Base-by-base conservation (phyloP, 92 coral and sea anemone species). In the Diadumene lineata region DNA sequence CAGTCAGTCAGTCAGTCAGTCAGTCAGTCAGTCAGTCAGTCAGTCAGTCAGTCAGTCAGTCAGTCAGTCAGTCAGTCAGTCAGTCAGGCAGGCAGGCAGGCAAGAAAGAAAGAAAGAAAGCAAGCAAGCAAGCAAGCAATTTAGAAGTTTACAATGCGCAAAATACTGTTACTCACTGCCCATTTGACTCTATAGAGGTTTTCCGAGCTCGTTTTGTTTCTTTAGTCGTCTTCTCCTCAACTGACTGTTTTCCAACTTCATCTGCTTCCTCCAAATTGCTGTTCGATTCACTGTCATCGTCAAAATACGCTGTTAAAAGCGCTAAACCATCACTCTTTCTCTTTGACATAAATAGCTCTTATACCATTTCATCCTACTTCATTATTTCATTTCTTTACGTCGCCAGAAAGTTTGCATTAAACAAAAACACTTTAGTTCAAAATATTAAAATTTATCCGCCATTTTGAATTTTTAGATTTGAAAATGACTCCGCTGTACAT, bases 281-380 rank as follows among this genome's bases (percentile, higher is more conserved):
- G 30, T 69, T 61, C 60, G 75, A 50, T 11, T 72, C 76, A 29
- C 56, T 66, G 21, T 72, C 67, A 31, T 72, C 53, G 33, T 72
- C 55, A 23, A 56, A 32, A 34, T 72, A 72, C 32, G 77, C 56
- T 21, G 33, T 43, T 25, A 72, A 34, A 21, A 56, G 77, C 10
- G 77, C 66, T 61, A 72, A 44, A 34, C 31, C 77, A 33, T 31
- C 66, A 32, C 16, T 21, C 50, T 72, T 72, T 34, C 77, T 72
- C 56, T 72, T 72, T 23, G 77, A 56, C 77, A 72, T 72, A 13
- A n/a, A 9, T 31, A 21, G n/a, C n/a, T n/a, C n/a, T 23, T 3
- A 46, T 72, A 56, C 57, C 22, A 16, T 7, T 18, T 33, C 25
- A 7, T 8, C 21, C 22, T 56, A n/a, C 31, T 7, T 21, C 7